A percentile compares a stretch with the other conserved stretches of the same genome.
Evolutionary conservation across 2,797 vertebrate genomes (phyloP).

Genomic region (Tympanoctomys barrerae): DNA sequence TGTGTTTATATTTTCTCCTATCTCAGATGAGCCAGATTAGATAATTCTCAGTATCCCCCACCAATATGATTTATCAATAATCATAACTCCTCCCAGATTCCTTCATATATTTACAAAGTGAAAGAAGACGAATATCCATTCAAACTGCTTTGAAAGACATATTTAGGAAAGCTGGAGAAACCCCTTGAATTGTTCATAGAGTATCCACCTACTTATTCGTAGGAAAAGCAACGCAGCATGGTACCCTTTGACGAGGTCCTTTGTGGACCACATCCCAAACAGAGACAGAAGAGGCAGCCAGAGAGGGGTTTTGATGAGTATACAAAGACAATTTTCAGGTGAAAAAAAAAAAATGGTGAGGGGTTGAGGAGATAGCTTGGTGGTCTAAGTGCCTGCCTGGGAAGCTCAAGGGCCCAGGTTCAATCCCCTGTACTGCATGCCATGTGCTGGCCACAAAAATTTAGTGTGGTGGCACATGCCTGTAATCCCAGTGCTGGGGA

Average conservation of each 20-base stretch:
- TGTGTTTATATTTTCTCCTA: neutral
- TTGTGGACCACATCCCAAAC: neutral
- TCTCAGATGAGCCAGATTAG: neutral
- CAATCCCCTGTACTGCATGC: too few relatives aligned
- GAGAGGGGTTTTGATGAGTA: neutral
- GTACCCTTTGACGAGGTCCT: neutral
- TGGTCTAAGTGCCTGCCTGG: too few relatives aligned
- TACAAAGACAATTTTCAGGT: neutral
- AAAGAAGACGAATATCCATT: neutral
- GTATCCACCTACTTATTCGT: neutral
- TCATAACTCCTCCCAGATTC: neutral
- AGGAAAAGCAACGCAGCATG: neutral
- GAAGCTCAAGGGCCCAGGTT: too few relatives aligned
- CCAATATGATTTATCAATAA: neutral
- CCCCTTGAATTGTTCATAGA: neutral
- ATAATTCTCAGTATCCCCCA: neutral
- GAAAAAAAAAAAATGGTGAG: neutral
- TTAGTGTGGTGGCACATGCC: too few relatives aligned
- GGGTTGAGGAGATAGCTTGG: too few relatives aligned
- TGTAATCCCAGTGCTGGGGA: too few relatives aligned
- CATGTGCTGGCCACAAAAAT: too few relatives aligned
- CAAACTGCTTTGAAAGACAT: slow-evolving; percentile 28
- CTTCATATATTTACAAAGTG: neutral
- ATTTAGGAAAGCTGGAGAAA: neutral
- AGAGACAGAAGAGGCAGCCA: neutral